Percentiles rank a stretch among this genome's conserved stretches.
Conservation (phyloP, 2,113 vertebrate species). For the Nothoprocta perdicaria region DNA sequence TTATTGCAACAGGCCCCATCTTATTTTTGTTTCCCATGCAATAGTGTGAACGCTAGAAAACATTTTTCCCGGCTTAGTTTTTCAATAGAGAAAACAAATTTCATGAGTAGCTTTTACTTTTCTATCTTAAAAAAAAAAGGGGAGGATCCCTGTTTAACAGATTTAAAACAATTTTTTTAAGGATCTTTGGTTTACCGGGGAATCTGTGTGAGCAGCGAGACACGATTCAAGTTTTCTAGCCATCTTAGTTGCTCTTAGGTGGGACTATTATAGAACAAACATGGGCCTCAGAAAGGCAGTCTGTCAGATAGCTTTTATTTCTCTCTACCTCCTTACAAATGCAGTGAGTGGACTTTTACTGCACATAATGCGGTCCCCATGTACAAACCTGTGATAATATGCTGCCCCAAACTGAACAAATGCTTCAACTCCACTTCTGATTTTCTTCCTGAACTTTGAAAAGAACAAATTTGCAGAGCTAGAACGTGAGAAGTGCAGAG, state of each 20-base stretch:
- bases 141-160: background rate
- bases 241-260: background rate
- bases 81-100: background rate
- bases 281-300: background rate
- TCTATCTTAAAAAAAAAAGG: background rate
- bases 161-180: background rate
- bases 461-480: background rate
- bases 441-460: background rate
- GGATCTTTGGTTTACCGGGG: background rate
- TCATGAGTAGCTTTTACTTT: background rate
- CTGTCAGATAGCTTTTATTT: constrained; percentile 25
- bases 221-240: background rate
- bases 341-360: background rate
- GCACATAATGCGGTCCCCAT: background rate
- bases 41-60: background rate
- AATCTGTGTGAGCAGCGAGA: background rate
- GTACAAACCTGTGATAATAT: background rate
- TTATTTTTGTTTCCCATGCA: background rate
- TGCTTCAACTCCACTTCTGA: background rate
- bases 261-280: background rate
- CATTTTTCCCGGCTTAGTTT: background rate
- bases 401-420: background rate
- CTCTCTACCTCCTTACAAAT: background rate
- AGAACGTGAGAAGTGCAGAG: background rate
- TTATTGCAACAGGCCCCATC: background rate